A percentile compares a stretch with the other conserved stretches of the same genome.
Conservation (phyloP, 2,797 vertebrate species). For the Paedocypris micromegethes region DNA sequence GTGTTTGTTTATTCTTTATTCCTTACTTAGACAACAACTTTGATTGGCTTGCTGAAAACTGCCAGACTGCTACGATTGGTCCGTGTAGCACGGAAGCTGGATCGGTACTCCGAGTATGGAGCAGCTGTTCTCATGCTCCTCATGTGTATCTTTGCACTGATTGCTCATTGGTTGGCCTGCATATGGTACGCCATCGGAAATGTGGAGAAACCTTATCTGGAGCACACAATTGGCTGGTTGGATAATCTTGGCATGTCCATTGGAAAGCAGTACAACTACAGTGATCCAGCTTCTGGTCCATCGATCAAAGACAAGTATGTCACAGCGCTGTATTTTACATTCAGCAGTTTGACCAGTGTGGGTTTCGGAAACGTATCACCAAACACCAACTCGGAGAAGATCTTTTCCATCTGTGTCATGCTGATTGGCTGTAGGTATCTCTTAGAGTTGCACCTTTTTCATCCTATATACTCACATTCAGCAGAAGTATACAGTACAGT, state of each 20-base stretch:
- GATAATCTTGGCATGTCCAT: conserved; percentile 94
- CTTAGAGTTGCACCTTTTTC: not conserved
- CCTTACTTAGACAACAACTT: conserved; percentile 84
- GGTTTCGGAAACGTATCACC: conserved; percentile 98
- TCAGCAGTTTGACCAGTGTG: conserved; percentile 98
- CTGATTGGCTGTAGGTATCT: conserved; percentile 95
- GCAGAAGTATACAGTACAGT: too few species aligned
- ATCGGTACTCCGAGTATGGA: conserved; percentile 96
- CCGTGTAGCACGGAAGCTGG: conserved; percentile 91
- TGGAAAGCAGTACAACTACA: conserved; percentile 94
- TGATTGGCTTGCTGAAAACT: conserved; percentile 96
- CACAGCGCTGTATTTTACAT: conserved; percentile 98
- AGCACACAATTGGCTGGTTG: conserved; percentile 97
- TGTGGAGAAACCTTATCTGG: conserved; percentile 92
- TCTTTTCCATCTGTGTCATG: conserved; percentile 99
- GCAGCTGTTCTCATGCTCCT: conserved; percentile 97
- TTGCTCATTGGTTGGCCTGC: conserved; percentile 98
- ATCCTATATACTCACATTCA: not conserved
- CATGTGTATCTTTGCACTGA: conserved; percentile 98
- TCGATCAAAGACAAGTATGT: conserved; percentile 99
- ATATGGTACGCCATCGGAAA: conserved; percentile 99
- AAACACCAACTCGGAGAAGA: conserved; percentile 99
- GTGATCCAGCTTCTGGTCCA: conserved; percentile 89
- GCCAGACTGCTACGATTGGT: conserved; percentile 91
- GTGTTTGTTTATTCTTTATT: conserved; percentile 31